A percentile compares a stretch with the other conserved stretches of the same genome.
Evolutionary conservation across 2,113 vertebrate genomes (phyloP).

Genomic region (Oophaga pumilio): DNA sequence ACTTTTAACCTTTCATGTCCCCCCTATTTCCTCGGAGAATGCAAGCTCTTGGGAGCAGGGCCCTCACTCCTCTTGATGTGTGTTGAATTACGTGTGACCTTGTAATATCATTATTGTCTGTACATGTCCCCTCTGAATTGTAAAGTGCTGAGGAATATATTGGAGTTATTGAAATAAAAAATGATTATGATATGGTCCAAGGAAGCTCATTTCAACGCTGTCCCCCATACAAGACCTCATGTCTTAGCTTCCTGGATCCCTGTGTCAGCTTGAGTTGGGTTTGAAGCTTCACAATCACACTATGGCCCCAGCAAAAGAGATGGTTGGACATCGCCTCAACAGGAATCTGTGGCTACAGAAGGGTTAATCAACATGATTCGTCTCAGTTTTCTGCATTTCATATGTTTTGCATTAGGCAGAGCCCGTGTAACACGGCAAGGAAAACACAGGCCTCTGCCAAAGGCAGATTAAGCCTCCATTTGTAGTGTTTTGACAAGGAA

Average conservation of each 20-base stretch:
- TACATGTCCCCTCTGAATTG: no score
- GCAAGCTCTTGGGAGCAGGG: no score
- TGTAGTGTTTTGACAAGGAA: conserved; percentile 59
- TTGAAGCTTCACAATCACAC: not conserved
- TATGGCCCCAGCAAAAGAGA: no score
- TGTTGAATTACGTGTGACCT: no score
- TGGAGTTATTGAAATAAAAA: no score
- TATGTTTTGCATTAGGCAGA: conserved; percentile 55
- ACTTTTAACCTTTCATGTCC: no score
- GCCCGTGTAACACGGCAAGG: conserved; percentile 45
- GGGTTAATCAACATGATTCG: conserved; percentile 53
- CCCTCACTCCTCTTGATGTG: no score
- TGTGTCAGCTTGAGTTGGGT: not conserved
- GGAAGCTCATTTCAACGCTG: not conserved
- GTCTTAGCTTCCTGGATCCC: not conserved
- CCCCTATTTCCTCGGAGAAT: no score
- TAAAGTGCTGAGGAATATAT: no score
- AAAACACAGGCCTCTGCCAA: conserved; percentile 53
- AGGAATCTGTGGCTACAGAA: not conserved
- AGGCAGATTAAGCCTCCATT: conserved; percentile 58
- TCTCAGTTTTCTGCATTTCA: conserved; percentile 56
- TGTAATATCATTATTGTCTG: no score
- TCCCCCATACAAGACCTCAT: not conserved
- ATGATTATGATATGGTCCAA: not conserved
- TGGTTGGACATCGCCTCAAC: not conserved